A percentile compares a stretch with the other conserved stretches of the same genome.
phyloP scores from a whole-genome alignment of 2,888 invertebrate species.

The Hypomecis punctinalis region DNA sequence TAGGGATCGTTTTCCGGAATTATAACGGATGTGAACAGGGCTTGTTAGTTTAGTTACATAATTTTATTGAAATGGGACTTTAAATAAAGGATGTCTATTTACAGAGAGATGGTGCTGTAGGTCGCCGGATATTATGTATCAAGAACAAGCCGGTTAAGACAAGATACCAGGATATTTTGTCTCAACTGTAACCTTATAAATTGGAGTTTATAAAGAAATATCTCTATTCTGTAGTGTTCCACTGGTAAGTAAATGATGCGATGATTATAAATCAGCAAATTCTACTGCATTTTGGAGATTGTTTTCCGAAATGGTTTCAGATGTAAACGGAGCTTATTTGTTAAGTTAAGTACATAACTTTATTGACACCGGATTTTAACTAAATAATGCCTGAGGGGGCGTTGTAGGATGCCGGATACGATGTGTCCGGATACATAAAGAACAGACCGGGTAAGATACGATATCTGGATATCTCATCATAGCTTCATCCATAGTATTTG shows the following conservation, averaged over 20 bases:
- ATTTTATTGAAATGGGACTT: slow-evolving; percentile 20
- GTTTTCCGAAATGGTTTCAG: slow-evolving; percentile 29
- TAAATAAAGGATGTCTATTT: slow-evolving; percentile 15
- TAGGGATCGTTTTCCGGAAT: slow-evolving; percentile 30
- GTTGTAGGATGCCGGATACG: slow-evolving; percentile 2
- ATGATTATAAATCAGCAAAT: too few relatives aligned
- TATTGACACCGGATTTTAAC: slow-evolving; percentile 20
- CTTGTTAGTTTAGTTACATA: slow-evolving; percentile 20
- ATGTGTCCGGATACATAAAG: too few relatives aligned
- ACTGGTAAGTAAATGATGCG: too few relatives aligned
- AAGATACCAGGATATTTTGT: not conserved
- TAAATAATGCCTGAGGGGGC: slow-evolving; percentile 4
- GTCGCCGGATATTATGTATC: slow-evolving; percentile 1
- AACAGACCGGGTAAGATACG: too few relatives aligned
- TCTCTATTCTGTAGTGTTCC: too few relatives aligned
- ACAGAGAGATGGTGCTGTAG: not conserved
- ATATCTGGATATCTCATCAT: not conserved
- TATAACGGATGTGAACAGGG: slow-evolving; percentile 19
- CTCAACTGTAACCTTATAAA: too few relatives aligned
- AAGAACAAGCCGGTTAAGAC: too few relatives aligned
- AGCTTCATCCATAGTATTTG: too few relatives aligned
- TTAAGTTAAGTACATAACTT: slow-evolving; percentile 22
- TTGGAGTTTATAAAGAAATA: too few relatives aligned
- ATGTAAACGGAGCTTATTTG: slow-evolving; percentile 18
- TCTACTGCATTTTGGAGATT: slow-evolving; percentile 25